Percentiles rank a stretch among this genome's conserved stretches.
phyloP scores from a whole-genome alignment of 2,113 vertebrate genomes.

The Saccopteryx bilineata region DNA sequence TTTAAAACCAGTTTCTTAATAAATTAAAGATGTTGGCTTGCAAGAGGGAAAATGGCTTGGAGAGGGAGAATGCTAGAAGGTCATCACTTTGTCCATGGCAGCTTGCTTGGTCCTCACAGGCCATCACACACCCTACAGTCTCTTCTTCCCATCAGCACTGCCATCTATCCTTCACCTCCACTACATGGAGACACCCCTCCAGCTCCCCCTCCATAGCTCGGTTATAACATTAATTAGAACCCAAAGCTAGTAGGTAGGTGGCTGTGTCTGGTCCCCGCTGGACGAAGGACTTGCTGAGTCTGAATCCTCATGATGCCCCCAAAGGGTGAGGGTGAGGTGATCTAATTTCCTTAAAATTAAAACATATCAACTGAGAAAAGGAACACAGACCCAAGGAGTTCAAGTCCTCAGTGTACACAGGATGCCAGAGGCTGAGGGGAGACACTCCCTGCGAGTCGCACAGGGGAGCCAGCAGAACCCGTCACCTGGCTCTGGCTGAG shows the following conservation, averaged over 20 bases:
- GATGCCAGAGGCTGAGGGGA: neutral
- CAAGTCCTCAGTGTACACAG: neutral
- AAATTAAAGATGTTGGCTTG: conserved; percentile 78
- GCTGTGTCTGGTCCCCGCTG: neutral
- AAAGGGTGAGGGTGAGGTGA: too few relatives aligned
- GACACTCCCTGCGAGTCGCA: neutral
- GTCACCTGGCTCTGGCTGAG: neutral
- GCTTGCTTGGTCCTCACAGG: neutral
- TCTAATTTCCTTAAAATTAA: neutral
- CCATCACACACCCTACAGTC: neutral
- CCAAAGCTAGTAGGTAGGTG: fast-evolving
- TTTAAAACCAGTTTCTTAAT: conserved; percentile 80
- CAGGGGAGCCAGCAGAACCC: neutral
- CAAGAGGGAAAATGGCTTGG: conserved; percentile 67
- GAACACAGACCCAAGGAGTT: neutral
- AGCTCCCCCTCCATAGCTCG: neutral
- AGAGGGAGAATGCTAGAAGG: conserved; percentile 67
- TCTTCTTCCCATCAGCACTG: neutral
- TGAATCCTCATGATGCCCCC: neutral
- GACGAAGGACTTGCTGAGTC: neutral
- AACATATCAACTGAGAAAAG: neutral
- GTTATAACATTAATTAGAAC: neutral
- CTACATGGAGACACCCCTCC: too few relatives aligned
- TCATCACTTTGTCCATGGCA: neutral
- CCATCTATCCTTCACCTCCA: too few relatives aligned